Conservation (phyloP, 2,888 invertebrate genomes). For the Epistrophella euchroma region DNA sequence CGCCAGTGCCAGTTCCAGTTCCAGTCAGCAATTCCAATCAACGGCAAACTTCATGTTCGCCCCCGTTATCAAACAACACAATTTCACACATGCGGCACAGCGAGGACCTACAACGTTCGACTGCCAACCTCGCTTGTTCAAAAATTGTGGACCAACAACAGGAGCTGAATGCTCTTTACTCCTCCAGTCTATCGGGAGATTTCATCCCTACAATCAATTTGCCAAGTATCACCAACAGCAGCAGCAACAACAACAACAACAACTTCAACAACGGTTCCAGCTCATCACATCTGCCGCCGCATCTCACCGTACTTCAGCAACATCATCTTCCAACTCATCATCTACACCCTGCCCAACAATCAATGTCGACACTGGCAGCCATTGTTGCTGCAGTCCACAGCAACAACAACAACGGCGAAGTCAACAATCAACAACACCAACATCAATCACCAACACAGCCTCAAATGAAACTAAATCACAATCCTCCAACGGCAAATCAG, state of each 20-base stretch:
- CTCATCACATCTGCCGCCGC: constrained; percentile 41
- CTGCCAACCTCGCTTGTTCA: constrained; percentile 7
- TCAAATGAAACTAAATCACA: constrained; percentile 42
- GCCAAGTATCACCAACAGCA: constrained; percentile 43
- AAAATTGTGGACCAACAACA: constrained; percentile 16
- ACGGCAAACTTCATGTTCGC: constrained; percentile 33
- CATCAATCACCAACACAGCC: constrained; percentile 48
- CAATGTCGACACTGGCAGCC: constrained; percentile 69
- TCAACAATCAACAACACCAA: constrained; percentile 51
- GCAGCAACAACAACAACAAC: constrained; percentile 39
- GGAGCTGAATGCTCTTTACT: constrained; percentile 41
- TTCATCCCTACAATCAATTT: constrained; percentile 64
- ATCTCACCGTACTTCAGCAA: constrained; percentile 76
- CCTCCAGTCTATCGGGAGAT: constrained; percentile 50
- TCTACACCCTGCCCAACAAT: constrained; percentile 78
- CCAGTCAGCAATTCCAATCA: constrained; percentile 43
- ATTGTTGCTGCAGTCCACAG: constrained; percentile 66
- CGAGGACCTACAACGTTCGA: constrained; percentile 82
- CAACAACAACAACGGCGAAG: constrained; percentile 50
- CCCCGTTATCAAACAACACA: constrained; percentile 78
- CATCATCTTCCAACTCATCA: constrained; percentile 79
- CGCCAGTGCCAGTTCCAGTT: constrained; percentile 30
- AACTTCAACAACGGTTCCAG: constrained; percentile 42
- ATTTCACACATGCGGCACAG: constrained; percentile 78
- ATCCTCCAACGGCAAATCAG: constrained; percentile 81